phyloP scores from a whole-genome alignment of 2,888 invertebrate genomes.

The Cephus pygmeus region DNA sequence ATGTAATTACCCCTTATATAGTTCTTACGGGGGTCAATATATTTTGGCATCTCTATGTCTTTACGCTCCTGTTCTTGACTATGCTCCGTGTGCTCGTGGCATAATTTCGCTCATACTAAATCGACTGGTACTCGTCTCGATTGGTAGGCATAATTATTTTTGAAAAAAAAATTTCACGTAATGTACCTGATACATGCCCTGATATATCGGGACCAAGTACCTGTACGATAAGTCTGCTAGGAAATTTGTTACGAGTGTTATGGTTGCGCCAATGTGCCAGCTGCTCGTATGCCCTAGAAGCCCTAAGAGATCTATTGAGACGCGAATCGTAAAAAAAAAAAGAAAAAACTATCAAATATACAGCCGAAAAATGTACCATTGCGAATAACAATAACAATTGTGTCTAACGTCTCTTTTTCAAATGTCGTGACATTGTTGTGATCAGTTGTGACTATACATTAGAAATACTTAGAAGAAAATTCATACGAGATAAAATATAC shows the following conservation, averaged over 20 bases:
- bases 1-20: neutral
- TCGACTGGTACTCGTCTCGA: neutral
- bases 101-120: slow-evolving; percentile 34
- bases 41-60: slow-evolving; percentile 27
- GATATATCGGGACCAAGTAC: neutral
- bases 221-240: neutral
- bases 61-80: slow-evolving; percentile 35
- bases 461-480: neutral
- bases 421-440: neutral
- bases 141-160: neutral
- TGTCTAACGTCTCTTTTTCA: neutral
- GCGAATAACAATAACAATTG: neutral
- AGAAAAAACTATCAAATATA: neutral
- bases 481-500: neutral
- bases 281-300: slow-evolving; percentile 62
- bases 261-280: slow-evolving; percentile 58
- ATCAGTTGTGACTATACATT: neutral
- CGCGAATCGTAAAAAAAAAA: slow-evolving; percentile 8
- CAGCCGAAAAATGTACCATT: neutral
- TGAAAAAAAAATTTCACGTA: neutral
- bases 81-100: slow-evolving; percentile 46
- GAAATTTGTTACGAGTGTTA: slow-evolving; percentile 18
- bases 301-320: slow-evolving; percentile 38
- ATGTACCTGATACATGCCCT: neutral
- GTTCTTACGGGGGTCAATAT: slow-evolving; percentile 14